Percentiles rank a stretch among this genome's conserved stretches.
Conservation (phyloP, 2,888 invertebrate genomes). For the Glyphotaelius pellucidus region DNA sequence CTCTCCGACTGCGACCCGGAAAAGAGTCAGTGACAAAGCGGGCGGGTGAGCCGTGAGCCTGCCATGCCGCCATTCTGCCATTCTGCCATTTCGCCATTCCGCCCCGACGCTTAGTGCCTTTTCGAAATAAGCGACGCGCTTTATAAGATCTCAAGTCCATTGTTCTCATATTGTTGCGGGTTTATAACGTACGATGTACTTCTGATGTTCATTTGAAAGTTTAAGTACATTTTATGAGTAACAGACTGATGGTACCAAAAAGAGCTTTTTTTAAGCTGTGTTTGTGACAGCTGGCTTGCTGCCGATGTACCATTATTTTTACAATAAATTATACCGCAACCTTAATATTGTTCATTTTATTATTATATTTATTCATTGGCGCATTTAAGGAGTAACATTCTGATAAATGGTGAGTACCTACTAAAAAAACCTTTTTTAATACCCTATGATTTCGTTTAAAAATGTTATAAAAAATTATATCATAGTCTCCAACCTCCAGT, state of each 20-base stretch:
- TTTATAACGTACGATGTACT: background rate
- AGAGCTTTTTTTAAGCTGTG: background rate
- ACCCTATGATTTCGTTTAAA: too few relatives aligned
- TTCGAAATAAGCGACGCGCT: background rate
- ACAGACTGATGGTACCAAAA: background rate
- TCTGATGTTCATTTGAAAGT: background rate
- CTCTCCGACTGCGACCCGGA: conserved; percentile 24
- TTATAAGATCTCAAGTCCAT: background rate
- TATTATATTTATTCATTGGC: background rate
- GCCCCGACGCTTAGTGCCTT: background rate
- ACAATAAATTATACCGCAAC: too few relatives aligned
- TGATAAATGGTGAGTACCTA: background rate
- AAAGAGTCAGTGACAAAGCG: conserved; percentile 48
- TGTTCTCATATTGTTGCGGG: background rate
- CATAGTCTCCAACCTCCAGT: background rate
- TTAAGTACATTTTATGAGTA: background rate
- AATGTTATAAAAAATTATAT: background rate
- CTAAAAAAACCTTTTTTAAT: background rate
- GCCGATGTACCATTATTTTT: too few relatives aligned
- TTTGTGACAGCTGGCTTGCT: background rate
- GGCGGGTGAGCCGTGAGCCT: background rate
- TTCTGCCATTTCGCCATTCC: too few relatives aligned
- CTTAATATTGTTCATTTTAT: too few relatives aligned
- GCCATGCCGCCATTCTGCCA: background rate
- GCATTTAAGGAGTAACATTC: background rate